Percentiles rank a stretch among this genome's conserved stretches.
Evolutionary conservation across 1,140 invertebrate genomes (phyloP).

Genomic region (Patella vulgata): DNA sequence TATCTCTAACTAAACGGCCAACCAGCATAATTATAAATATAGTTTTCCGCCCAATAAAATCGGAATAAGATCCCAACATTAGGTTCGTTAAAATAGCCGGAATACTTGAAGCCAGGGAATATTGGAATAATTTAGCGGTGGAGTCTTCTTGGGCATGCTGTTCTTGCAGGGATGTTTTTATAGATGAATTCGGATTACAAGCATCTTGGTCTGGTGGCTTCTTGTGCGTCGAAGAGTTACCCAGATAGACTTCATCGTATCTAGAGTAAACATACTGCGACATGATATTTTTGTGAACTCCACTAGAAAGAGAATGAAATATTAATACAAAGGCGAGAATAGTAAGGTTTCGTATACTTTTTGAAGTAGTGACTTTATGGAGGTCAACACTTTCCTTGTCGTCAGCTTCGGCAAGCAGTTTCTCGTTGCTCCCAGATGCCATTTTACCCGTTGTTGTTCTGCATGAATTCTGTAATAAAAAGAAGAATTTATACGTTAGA

Average conservation of each 20-base stretch:
- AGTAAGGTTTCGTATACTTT: too few relatives aligned
- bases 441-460: too few relatives aligned
- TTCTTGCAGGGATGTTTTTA: background rate
- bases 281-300: background rate
- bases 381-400: too few relatives aligned
- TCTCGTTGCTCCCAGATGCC: too few relatives aligned
- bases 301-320: background rate
- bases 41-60: conserved; percentile 6
- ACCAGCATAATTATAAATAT: conserved; percentile 1
- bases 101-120: background rate
- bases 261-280: conserved; percentile 11
- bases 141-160: background rate
- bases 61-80: conserved; percentile 11
- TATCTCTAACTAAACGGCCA: background rate
- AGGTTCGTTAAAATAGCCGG: conserved; percentile 4
- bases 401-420: too few relatives aligned
- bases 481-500: too few relatives aligned
- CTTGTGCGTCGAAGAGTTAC: background rate
- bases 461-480: too few relatives aligned
- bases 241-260: background rate
- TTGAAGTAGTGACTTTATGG: too few relatives aligned
- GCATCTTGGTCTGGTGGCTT: background rate
- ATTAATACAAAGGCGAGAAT: background rate
- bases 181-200: conserved; percentile 1
- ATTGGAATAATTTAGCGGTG: background rate